Conservation (phyloP, 2,888 invertebrate species). For the Daptonema setosum region DNA sequence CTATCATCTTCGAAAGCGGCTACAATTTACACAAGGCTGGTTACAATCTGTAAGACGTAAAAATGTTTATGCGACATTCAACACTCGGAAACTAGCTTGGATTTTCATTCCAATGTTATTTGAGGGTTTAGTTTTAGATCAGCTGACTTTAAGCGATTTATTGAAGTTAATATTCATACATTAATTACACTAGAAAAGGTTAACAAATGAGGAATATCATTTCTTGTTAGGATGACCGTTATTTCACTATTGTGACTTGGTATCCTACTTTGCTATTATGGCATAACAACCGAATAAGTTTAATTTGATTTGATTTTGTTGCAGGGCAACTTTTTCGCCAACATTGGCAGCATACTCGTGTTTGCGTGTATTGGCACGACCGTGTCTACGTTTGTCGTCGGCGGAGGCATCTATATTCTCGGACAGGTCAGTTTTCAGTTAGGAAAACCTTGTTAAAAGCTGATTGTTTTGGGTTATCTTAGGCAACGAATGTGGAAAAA, state of each 20-base stretch:
- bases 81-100: too few species aligned
- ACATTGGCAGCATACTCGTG: conserved; percentile 89
- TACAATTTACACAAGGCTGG: conserved; percentile 87
- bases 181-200: too few species aligned
- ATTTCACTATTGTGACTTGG: too few species aligned
- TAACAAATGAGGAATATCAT: too few species aligned
- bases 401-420: conserved; percentile 76
- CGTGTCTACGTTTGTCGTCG: conserved; percentile 86
- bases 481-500: neutral
- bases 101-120: too few species aligned
- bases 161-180: too few species aligned
- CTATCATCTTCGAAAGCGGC: conserved; percentile 96
- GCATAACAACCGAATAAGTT: too few species aligned
- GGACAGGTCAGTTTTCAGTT: conserved; percentile 43
- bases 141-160: too few species aligned
- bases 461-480: neutral
- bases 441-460: neutral
- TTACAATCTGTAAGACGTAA: too few species aligned
- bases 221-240: too few species aligned
- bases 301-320: conserved; percentile 9
- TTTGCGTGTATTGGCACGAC: conserved; percentile 93
- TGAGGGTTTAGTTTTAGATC: conserved; percentile 32
- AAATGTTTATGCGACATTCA: too few species aligned
- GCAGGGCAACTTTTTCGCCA: conserved; percentile 49
- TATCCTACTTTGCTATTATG: too few species aligned